Evolutionary conservation across 2,888 invertebrate genomes (phyloP).

Genomic region (Endotricha flammealis): DNA sequence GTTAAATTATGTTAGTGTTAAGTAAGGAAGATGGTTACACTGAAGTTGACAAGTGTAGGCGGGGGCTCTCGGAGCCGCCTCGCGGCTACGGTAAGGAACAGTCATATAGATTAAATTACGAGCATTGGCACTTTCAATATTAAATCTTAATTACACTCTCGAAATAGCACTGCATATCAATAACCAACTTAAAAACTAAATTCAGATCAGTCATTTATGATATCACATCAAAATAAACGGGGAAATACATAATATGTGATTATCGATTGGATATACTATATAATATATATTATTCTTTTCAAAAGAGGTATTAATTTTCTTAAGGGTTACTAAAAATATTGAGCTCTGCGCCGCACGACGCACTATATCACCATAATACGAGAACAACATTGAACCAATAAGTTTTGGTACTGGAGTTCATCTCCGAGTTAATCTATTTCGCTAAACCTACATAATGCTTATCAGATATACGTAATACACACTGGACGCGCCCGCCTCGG

Average conservation of each 20-base stretch:
- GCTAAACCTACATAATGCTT: conserved; percentile 80
- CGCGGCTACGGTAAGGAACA: conserved; percentile 68
- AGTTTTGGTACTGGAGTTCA: conserved; percentile 74
- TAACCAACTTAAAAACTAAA: conserved; percentile 80
- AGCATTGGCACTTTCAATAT: conserved; percentile 80
- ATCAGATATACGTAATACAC: conserved; percentile 72
- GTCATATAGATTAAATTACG: conserved; percentile 76
- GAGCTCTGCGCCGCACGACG: conserved; percentile 74
- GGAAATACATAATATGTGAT: conserved; percentile 75
- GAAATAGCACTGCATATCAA: conserved; percentile 78
- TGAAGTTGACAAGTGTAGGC: conserved; percentile 43
- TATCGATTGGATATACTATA: conserved; percentile 73
- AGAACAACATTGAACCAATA: conserved; percentile 77
- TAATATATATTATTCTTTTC: conserved; percentile 71
- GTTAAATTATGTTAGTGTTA: conserved; percentile 50
- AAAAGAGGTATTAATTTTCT: conserved; percentile 79
- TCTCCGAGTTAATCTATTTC: conserved; percentile 74
- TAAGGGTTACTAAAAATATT: conserved; percentile 78
- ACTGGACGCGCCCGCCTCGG: conserved; percentile 27
- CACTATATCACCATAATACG: conserved; percentile 75
- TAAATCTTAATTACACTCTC: conserved; percentile 76
- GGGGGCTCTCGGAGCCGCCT: conserved; percentile 30
- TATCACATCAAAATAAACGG: conserved; percentile 81
- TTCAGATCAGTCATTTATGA: conserved; percentile 81
- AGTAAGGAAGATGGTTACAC: conserved; percentile 57